Base-by-base conservation (phyloP, 2,888 invertebrate genomes). In the Athalia rosae region DNA sequence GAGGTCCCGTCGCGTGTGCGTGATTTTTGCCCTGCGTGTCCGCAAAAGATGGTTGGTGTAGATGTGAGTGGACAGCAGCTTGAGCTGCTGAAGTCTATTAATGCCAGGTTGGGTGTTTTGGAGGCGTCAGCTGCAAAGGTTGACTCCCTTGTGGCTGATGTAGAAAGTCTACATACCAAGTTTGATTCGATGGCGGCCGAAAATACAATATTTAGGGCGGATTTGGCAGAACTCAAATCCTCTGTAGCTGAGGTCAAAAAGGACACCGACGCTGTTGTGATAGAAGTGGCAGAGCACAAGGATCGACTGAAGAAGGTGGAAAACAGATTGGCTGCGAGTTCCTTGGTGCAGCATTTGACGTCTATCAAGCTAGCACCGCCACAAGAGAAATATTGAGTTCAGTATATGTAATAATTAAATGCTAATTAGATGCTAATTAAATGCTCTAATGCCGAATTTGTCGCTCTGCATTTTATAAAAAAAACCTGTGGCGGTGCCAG, bases 171-270 rank as follows among this genome's bases (percentile, higher is more conserved):
- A 41, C 63, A 41, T 15, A 28, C 6, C 8, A 64, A 64, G 7
- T 43, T 64, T 6, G 64, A 64, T 13, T n/a, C 45, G 8, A 8
- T 64, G n/a, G 15, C 45, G 47, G 64, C 64, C 5, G 64, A 64
- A 8, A 64, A 8, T 43, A 11, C 6, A 4, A 8, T 3, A 3
- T 43, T 45, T 28, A 45, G 13, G 11, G 43, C 28, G 64, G 47
- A 64, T 41, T n/a, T 64, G 6, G 3, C 3, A 0, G 47, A 43
- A 64, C 8, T 64, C 8, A 7, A 43, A 9, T 7, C 41, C 3
- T 28, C n/a, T 45, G 9, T 43, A 0, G n/a, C 43, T 41, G 41
- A 8, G n/a, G 47, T 64, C n/a, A 64, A 64, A 11, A 7, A 64
- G 48, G 64, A 45, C 28, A 11, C 43, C n/a, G 64, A 7, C 41